Evolutionary conservation across 2,797 vertebrate genomes (phyloP).

Genomic region (Rhynchonycteris naso): DNA sequence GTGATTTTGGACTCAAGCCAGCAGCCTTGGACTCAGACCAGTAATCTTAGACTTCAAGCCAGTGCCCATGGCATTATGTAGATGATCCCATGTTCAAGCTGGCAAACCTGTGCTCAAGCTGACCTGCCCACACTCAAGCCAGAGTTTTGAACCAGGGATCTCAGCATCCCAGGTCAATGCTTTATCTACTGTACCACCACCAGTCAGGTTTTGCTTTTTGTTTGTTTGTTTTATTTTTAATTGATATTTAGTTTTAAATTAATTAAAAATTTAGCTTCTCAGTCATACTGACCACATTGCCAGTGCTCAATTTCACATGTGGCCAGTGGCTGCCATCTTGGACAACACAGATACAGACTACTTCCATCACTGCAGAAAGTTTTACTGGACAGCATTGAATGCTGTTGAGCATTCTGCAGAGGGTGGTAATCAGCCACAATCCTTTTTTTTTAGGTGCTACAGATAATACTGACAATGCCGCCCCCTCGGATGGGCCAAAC

Average conservation of each 20-base stretch:
- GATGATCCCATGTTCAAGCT: no score
- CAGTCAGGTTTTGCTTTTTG: no score
- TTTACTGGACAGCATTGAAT: background rate
- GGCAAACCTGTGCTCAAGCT: no score
- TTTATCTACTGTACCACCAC: no score
- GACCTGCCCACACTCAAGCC: no score
- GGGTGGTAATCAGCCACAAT: background rate
- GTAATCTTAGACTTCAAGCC: no score
- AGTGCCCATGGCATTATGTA: no score
- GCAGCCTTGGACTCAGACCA: no score
- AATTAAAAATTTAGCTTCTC: background rate
- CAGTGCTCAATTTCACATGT: background rate
- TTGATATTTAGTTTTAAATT: background rate
- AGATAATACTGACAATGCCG: background rate
- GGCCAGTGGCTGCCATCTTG: background rate
- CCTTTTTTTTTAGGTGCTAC: background rate
- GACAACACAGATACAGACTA: background rate
- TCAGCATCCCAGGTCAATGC: no score
- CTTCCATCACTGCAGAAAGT: background rate
- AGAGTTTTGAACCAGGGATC: no score
- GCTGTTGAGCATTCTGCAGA: background rate
- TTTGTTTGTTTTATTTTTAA: no score
- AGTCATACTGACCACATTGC: background rate
- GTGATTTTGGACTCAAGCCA: no score
- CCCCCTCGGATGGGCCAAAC: background rate